Conservation (phyloP, 2,113 vertebrate species). For the Strix aluco region DNA sequence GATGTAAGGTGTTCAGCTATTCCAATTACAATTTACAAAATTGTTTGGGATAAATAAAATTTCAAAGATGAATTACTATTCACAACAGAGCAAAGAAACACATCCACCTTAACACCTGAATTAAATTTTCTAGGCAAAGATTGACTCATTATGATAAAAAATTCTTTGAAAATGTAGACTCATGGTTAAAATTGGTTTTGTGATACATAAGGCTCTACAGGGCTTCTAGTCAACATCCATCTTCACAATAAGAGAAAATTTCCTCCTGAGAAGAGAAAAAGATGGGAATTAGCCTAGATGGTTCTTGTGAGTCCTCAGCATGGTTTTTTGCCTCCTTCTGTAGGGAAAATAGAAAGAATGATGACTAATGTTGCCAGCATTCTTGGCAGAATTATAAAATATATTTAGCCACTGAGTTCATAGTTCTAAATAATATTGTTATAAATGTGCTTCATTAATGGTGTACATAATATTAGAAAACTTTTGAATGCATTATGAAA, state of each 20-base stretch:
- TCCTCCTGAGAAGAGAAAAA: neutral
- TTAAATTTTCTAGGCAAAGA: neutral
- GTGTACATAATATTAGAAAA: neutral
- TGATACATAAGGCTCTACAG: neutral
- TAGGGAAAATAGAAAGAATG: neutral
- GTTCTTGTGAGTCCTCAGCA: neutral
- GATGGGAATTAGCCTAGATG: neutral
- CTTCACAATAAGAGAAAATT: neutral
- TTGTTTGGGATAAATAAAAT: neutral
- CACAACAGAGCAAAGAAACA: neutral
- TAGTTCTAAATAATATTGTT: neutral
- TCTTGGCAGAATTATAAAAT: neutral
- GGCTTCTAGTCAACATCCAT: neutral
- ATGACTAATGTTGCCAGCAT: neutral
- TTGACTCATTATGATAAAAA: neutral
- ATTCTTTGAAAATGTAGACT: neutral
- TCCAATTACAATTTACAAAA: neutral
- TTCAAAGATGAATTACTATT: neutral
- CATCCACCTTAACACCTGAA: neutral
- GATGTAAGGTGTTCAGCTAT: neutral
- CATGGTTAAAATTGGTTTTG: neutral
- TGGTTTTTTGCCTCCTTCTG: neutral
- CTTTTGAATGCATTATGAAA: neutral
- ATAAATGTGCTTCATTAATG: neutral
- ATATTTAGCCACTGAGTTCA: neutral